Conservation (phyloP, 1,140 invertebrate species). For the Bacillus rossius region DNA sequence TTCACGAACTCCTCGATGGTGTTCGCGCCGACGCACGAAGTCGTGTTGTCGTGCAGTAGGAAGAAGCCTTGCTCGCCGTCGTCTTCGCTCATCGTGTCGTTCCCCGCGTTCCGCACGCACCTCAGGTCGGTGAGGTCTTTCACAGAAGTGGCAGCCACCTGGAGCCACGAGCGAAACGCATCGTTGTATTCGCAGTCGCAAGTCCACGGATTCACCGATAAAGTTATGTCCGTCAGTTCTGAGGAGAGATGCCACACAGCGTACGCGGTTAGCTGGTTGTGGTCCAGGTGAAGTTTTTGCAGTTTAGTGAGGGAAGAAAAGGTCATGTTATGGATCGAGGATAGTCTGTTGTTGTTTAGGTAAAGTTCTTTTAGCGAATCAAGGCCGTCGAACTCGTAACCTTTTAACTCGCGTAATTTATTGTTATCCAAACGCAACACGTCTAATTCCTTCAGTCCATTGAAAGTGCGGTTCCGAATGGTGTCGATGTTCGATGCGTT, state of each 20-base stretch:
- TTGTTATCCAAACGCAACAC: conserved; percentile 79
- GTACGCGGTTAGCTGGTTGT: conserved; percentile 68
- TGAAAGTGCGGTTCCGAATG: conserved; percentile 86
- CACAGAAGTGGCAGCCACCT: conserved; percentile 53
- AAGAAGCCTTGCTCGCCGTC: conserved; percentile 50
- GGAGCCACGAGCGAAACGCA: conserved; percentile 72
- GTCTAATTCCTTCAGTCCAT: conserved; percentile 75
- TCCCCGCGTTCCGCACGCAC: conserved; percentile 55
- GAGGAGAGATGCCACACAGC: conserved; percentile 69
- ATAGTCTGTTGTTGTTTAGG: conserved; percentile 62
- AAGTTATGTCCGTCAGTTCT: conserved; percentile 57
- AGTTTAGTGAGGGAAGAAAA: conserved; percentile 67
- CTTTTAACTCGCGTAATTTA: conserved; percentile 62
- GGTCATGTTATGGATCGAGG: conserved; percentile 67
- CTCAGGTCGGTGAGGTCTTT: conserved; percentile 46
- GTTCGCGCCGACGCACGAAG: conserved; percentile 24
- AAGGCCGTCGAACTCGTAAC: conserved; percentile 63
- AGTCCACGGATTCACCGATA: conserved; percentile 79
- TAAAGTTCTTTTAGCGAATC: conserved; percentile 56
- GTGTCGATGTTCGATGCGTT: conserved; percentile 81
- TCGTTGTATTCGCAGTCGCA: conserved; percentile 82
- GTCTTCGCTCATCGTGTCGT: conserved; percentile 48
- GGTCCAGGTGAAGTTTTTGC: conserved; percentile 64
- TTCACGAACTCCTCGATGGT: conserved; percentile 27
- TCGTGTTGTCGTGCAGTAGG: conserved; percentile 36